Percentiles rank a stretch among this genome's conserved stretches.
Conservation (phyloP, 1,140 invertebrate genomes). For the Glomeris maerens region DNA sequence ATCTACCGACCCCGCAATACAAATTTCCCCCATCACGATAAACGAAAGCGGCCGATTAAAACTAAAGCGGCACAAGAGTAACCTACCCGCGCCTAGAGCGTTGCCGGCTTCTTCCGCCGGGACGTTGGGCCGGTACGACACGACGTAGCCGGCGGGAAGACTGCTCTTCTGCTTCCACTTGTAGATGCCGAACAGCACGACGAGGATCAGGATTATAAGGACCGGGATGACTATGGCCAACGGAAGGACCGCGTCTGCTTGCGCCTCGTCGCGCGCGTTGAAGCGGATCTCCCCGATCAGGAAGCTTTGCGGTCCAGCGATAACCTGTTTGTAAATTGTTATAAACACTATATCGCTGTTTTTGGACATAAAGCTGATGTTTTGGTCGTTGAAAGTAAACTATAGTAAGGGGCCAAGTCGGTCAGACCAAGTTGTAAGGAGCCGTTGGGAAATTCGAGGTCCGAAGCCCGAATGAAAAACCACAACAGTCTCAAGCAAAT, state of each 20-base stretch:
- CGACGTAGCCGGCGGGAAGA: not conserved
- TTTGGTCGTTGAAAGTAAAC: not conserved
- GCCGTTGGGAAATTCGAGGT: too few species aligned
- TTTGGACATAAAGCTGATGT: not conserved
- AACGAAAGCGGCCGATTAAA: not conserved
- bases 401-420: not conserved
- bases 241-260: not conserved
- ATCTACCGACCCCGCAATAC: too few species aligned
- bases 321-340: not conserved
- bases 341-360: not conserved
- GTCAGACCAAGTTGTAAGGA: too few species aligned
- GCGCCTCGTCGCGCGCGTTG: too few species aligned
- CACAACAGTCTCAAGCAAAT: too few species aligned
- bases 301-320: not conserved
- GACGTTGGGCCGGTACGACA: not conserved
- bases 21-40: not conserved
- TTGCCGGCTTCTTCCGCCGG: not conserved
- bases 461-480: too few species aligned
- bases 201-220: not conserved
- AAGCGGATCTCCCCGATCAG: too few species aligned
- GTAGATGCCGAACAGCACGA: constrained; percentile 1
- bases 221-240: constrained; percentile 2
- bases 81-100: not conserved
- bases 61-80: not conserved
- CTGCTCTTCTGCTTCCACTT: not conserved